Evolutionary conservation across 2,797 vertebrate species (phyloP).

Genomic region (Brachyalestes nurse): DNA sequence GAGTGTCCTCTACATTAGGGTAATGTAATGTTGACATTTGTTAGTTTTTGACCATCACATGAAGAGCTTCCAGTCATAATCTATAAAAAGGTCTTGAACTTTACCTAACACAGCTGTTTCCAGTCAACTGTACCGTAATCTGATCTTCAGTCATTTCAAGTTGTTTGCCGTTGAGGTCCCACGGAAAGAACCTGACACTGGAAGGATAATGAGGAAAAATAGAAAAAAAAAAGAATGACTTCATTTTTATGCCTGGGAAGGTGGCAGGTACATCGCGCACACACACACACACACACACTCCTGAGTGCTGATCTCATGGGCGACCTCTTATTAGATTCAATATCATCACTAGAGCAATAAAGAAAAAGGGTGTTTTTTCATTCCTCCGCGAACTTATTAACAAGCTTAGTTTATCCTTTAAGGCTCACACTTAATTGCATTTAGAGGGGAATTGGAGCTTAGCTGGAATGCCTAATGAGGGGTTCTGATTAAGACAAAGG

Average conservation of each 20-base stretch:
- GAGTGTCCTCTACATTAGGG: neutral
- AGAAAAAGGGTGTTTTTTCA: slow-evolving; percentile 70
- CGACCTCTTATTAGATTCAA: slow-evolving; percentile 75
- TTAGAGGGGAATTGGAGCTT: slow-evolving; percentile 60
- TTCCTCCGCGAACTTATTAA: slow-evolving; percentile 77
- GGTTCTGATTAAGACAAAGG: slow-evolving; percentile 76
- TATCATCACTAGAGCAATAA: slow-evolving; percentile 78
- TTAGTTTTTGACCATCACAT: neutral
- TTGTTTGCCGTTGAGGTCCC: slow-evolving; percentile 41
- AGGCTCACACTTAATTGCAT: slow-evolving; percentile 81
- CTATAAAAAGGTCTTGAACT: slow-evolving; percentile 6
- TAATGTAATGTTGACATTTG: neutral
- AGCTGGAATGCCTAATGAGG: slow-evolving; percentile 71
- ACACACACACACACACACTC: slow-evolving; percentile 24
- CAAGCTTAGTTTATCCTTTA: slow-evolving; percentile 80
- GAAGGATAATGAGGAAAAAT: slow-evolving; percentile 31
- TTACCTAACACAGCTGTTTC: neutral
- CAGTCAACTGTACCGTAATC: neutral
- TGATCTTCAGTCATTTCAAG: slow-evolving; percentile 41
- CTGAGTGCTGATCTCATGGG: slow-evolving; percentile 64
- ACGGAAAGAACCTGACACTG: slow-evolving; percentile 36
- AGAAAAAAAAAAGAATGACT: neutral
- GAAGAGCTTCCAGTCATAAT: neutral
- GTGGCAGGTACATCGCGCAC: slow-evolving; percentile 42
- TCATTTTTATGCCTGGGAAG: slow-evolving; percentile 44